Evolutionary conservation across 2,888 invertebrate genomes (phyloP).

Genomic region (Sesia bembeciformis): DNA sequence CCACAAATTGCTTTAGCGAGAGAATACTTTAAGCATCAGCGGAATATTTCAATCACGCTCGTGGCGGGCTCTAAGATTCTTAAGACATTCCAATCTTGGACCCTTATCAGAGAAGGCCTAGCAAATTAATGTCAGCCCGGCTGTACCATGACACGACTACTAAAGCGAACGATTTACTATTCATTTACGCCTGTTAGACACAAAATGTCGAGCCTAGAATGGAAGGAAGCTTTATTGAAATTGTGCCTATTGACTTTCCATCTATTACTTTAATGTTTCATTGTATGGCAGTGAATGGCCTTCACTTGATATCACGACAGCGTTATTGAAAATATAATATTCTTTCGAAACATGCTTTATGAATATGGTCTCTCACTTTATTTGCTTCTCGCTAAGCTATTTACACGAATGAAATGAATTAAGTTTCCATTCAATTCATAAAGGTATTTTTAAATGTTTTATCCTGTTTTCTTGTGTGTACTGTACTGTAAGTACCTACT

Average conservation of each 20-base stretch:
- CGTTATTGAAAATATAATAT: too few relatives aligned
- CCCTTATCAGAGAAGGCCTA: slow-evolving; percentile 15
- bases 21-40: not conserved
- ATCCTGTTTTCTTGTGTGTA: too few relatives aligned
- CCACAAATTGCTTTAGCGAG: not conserved
- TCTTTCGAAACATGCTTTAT: not conserved
- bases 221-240: not conserved
- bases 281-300: too few relatives aligned
- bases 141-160: slow-evolving; percentile 14
- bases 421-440: too few relatives aligned
- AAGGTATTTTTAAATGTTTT: too few relatives aligned
- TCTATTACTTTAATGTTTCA: not conserved
- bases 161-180: slow-evolving; percentile 13
- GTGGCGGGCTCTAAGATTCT: slow-evolving; percentile 8
- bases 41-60: slow-evolving; percentile 1
- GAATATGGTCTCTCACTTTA: not conserved
- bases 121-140: slow-evolving; percentile 20
- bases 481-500: too few relatives aligned
- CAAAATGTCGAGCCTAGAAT: not conserved
- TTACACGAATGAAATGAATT: not conserved
- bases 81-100: slow-evolving; percentile 13
- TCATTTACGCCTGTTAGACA: not conserved
- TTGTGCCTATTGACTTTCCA: not conserved
- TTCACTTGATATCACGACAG: too few relatives aligned
- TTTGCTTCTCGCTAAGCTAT: not conserved